phyloP scores from a whole-genome alignment of 2,113 vertebrate genomes.

The Scomber colias region DNA sequence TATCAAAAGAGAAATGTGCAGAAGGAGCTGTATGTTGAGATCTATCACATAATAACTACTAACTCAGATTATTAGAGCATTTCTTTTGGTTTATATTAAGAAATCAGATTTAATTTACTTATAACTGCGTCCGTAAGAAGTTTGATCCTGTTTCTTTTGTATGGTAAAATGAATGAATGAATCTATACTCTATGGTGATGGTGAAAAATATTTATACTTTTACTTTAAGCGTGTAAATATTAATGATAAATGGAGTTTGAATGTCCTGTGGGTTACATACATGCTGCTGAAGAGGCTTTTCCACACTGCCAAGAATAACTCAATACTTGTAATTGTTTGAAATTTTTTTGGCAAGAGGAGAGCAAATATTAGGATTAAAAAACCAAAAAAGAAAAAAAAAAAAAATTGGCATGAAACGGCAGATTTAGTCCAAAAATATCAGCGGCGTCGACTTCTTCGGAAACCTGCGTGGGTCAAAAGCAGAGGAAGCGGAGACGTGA shows the following conservation, averaged over 20 bases:
- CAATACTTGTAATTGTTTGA: conserved; percentile 45
- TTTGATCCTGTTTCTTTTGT: too few relatives aligned
- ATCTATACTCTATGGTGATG: background rate
- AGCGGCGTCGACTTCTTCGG: background rate
- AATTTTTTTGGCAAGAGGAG: conserved; percentile 25
- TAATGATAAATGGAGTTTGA: conserved; percentile 1
- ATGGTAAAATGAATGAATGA: too few relatives aligned
- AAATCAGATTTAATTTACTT: background rate
- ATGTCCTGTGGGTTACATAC: background rate
- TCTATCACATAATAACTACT: too few relatives aligned
- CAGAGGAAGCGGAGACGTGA: background rate
- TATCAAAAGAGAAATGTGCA: too few relatives aligned
- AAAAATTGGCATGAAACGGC: conserved; percentile 26
- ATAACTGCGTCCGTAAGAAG: too few relatives aligned
- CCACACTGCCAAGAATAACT: conserved; percentile 44
- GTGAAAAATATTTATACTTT: too few relatives aligned
- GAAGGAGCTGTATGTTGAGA: too few relatives aligned
- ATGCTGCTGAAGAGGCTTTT: conserved; percentile 21
- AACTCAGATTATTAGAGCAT: background rate
- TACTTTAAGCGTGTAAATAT: background rate
- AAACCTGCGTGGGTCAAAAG: conserved; percentile 10
- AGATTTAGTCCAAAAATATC: conserved; percentile 25
- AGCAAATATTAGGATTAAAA: conserved; percentile 12
- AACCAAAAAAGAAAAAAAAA: background rate
- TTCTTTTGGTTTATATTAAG: too few relatives aligned